A percentile compares a stretch with the other conserved stretches of the same genome.
These are phyloP conservation scores for Eilema caniola DNA, from an alignment of 2,888 invertebrate species.

Conservation along the genomic window DNA sequence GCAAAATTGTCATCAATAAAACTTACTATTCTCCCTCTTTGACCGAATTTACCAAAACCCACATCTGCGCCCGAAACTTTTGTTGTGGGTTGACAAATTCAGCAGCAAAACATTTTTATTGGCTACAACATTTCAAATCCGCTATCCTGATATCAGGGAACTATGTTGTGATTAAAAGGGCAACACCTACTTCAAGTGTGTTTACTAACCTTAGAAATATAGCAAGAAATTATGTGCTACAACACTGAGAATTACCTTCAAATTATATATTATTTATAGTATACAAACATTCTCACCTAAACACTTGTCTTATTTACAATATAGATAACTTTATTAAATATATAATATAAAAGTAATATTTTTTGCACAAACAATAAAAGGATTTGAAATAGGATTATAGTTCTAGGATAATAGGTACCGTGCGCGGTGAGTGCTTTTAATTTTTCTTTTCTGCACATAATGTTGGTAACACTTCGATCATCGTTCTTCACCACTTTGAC, in stretches of 20 bases:
- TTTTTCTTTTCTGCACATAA: background rate
- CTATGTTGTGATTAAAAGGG: constrained; percentile 27
- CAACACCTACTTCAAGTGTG: constrained; percentile 2
- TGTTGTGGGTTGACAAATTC: constrained; percentile 48
- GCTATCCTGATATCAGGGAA: constrained; percentile 19
- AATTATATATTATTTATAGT: constrained; percentile 25
- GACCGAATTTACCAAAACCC: constrained; percentile 61
- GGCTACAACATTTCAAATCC: constrained; percentile 30
- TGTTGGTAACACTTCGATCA: background rate
- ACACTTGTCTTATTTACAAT: background rate
- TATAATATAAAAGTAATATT: too few species aligned
- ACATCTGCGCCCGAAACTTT: constrained; percentile 57
- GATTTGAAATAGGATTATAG: too few species aligned
- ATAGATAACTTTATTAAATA: background rate
- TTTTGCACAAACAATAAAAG: too few species aligned
- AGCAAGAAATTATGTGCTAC: constrained; percentile 30
- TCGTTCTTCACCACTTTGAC: background rate
- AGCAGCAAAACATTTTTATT: constrained; percentile 47
- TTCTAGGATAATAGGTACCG: too few species aligned
- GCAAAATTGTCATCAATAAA: constrained; percentile 76
- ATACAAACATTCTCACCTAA: too few species aligned
- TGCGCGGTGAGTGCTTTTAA: too few species aligned
- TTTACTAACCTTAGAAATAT: constrained; percentile 13
- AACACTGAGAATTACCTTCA: constrained; percentile 21
- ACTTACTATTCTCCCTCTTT: constrained; percentile 63